These are phyloP conservation scores for Monarcha castaneiventris DNA, from an alignment of 2,113 vertebrate species.

Conservation along the genomic window DNA sequence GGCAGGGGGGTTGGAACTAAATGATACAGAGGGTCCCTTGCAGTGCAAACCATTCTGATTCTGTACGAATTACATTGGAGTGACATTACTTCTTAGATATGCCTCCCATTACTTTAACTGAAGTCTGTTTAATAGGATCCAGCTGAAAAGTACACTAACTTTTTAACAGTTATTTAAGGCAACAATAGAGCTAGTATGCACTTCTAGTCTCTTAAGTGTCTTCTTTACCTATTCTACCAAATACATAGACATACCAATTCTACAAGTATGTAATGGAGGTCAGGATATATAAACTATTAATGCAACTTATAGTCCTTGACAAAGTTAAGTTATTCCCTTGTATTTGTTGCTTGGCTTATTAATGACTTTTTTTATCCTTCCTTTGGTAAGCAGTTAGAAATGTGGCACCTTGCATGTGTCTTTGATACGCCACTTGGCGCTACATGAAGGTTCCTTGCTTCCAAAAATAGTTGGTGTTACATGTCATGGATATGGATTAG, in stretches of 20 bases:
- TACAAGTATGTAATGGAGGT: not conserved
- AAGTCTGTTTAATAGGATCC: not conserved
- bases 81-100: not conserved
- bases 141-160: not conserved
- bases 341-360: not conserved
- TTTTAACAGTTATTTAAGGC: not conserved
- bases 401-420: not conserved
- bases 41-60: not conserved
- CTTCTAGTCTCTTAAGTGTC: not conserved
- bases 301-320: not conserved
- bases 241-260: not conserved
- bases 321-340: not conserved
- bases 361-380: not conserved
- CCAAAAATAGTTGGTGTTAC: not conserved
- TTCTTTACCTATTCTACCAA: not conserved
- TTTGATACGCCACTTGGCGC: not conserved
- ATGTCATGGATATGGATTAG: not conserved
- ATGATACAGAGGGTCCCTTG: not conserved
- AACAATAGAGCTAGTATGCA: not conserved
- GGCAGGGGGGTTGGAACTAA: rapidly evolving
- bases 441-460: not conserved
- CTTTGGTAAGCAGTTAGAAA: not conserved
- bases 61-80: not conserved
- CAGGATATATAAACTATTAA: not conserved
- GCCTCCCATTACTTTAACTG: not conserved